phyloP scores from a whole-genome alignment of 2,888 invertebrate species.

The Eristalis tenax region DNA sequence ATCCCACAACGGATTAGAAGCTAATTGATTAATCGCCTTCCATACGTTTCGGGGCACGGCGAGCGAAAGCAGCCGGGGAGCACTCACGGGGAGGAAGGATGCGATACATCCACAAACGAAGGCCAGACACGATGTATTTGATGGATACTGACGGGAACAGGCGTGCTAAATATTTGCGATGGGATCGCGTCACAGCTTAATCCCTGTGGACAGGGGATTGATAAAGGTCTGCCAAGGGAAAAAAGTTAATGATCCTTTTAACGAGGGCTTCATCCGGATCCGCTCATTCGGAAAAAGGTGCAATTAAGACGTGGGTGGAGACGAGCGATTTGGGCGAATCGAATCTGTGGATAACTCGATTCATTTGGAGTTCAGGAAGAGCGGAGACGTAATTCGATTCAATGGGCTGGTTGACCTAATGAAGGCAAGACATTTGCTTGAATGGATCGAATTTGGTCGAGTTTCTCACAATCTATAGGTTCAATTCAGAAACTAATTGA shows the following conservation, averaged over 20 bases:
- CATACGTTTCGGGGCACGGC: neutral
- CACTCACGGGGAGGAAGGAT: neutral
- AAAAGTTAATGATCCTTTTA: neutral
- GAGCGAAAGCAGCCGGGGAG: neutral
- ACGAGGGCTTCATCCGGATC: neutral
- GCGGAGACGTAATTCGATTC: neutral
- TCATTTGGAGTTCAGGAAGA: neutral
- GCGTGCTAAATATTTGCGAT: constrained; percentile 9
- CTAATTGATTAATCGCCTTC: constrained; percentile 49
- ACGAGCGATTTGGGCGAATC: neutral
- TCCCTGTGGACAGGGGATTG: neutral
- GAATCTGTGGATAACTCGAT: neutral
- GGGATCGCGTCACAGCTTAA: neutral
- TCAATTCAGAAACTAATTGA: neutral
- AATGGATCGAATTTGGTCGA: neutral
- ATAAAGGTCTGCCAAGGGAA: neutral
- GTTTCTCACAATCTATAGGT: neutral
- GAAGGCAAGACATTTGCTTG: neutral
- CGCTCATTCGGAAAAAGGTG: constrained; percentile 5
- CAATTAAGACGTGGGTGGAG: constrained; percentile 5
- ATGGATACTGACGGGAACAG: neutral
- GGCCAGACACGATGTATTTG: neutral
- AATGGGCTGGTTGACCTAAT: neutral
- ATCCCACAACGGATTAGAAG: constrained; percentile 17
- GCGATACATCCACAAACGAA: neutral